Evolutionary conservation across 1,140 invertebrate genomes (phyloP).

Genomic region (Hyposmocoma kahamanoa): DNA sequence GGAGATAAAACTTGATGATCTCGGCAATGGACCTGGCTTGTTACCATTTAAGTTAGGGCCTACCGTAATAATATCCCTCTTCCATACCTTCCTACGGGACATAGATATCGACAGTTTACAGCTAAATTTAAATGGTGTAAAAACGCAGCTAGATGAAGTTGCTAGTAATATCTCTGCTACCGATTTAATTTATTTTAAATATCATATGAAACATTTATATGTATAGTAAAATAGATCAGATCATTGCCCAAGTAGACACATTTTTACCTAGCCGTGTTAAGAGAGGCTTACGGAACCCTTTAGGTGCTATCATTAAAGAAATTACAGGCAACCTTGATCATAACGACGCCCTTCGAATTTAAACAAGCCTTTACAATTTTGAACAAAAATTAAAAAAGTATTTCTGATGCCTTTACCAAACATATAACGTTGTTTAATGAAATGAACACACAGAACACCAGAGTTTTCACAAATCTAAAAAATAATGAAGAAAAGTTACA

Average conservation of each 20-base stretch:
- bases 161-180: not conserved
- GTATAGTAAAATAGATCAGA: not conserved
- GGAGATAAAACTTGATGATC: conserved; percentile 3
- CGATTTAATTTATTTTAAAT: not conserved
- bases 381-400: conserved; percentile 1
- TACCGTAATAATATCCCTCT: not conserved
- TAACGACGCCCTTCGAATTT: conserved; percentile 1
- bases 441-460: not conserved
- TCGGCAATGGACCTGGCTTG: not conserved
- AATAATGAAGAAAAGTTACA: conserved; percentile 3
- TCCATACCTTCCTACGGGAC: conserved; percentile 7
- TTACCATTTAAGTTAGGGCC: conserved; percentile 3
- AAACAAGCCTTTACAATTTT: conserved; percentile 2
- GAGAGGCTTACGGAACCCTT: not conserved
- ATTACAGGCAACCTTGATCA: conserved; percentile 5
- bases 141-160: not conserved
- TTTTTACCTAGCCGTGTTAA: not conserved
- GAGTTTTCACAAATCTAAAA: conserved; percentile 1
- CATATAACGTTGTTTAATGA: conserved; percentile 6
- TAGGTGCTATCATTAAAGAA: conserved; percentile 5
- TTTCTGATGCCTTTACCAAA: not conserved
- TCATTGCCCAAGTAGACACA: not conserved
- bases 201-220: not conserved
- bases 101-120: not conserved
- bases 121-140: not conserved